Evolutionary conservation across 2,888 invertebrate genomes (phyloP).

Genomic region (Drosophila mimetica): DNA sequence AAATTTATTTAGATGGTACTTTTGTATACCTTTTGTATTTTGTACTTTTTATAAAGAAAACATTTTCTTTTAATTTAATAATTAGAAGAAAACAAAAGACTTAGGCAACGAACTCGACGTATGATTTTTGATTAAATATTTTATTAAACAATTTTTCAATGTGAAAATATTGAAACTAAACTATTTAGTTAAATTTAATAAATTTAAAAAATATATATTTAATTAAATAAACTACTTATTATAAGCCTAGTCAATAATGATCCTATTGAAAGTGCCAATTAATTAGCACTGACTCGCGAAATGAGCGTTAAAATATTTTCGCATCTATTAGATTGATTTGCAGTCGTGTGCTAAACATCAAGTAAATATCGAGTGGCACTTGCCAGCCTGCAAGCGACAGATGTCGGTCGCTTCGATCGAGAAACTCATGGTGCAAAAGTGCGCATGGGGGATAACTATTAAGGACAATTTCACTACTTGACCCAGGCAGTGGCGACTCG

Average conservation of each 20-base stretch:
- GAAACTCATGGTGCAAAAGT: not conserved
- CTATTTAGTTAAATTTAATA: no score
- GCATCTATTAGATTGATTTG: not conserved
- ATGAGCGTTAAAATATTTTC: not conserved
- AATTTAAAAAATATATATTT: no score
- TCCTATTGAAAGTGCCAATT: not conserved
- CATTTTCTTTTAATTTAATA: no score
- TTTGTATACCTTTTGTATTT: no score
- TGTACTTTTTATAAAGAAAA: no score
- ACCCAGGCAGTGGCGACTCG: slow-evolving; percentile 21
- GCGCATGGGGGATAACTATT: slow-evolving; percentile 24
- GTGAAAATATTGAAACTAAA: no score
- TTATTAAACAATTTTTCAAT: no score
- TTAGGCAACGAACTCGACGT: no score
- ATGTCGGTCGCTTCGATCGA: not conserved
- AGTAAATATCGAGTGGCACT: not conserved
- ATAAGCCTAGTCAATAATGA: not conserved
- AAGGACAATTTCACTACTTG: slow-evolving; percentile 81
- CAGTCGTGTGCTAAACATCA: not conserved
- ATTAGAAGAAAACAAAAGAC: no score
- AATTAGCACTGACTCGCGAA: slow-evolving; percentile 15
- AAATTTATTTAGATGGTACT: no score
- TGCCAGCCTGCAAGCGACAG: not conserved
- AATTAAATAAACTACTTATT: no score
- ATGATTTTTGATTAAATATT: no score